Evolutionary conservation across 2,797 vertebrate species (phyloP), one percentile per base, ranked within the genome.

Genomic region (Chaunax sp.): DNA sequence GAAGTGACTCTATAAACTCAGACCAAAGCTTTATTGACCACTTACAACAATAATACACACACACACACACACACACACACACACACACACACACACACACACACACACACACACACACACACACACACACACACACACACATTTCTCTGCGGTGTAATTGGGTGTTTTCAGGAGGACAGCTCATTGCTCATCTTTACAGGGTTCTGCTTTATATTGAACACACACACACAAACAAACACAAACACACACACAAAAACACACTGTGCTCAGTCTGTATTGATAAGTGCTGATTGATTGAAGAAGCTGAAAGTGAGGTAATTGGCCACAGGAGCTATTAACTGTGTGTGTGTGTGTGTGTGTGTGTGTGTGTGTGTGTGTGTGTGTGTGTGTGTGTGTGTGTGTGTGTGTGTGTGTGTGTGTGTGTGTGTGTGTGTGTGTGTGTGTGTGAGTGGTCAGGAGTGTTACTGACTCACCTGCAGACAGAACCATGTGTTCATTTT

Each of bases 161-260:
- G 54, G 15, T 59, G 22, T 72, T 53, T 72, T 40, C 55, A 64
- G 51, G 35, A 45, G 46, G 53, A 58, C 69, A 57, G 53, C 46
- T 64, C 60, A 52, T 58, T 45, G 54, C 46, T 72, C 69, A 72
- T 64, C 69, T 45, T 51, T 64, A 71, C 18, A 71, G 26, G 33
- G 7, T 25, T 58, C 18, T 58, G 28, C 33, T 43, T 47, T 66
- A 19, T 20, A 30, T 15, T 40, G 3, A 11, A 43, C 12, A 45
- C 22, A 26, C 15, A 49, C 12, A 43, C 10, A 52, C 53, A 58
- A 52, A 45, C 49, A 54, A 16, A 50, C 25, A 41, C 23, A 30
- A 14, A 57, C 18, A 30, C 41, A 57, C 16, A 28, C 13, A 37
- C 30, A 46, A 35, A 51, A 43, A 60, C 44, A 60, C 28, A 28